A percentile compares a stretch with the other conserved stretches of the same genome.
These are phyloP conservation scores for Drosophila persimilis DNA, from an alignment of 1,140 invertebrate genomes.

Conservation along the genomic window DNA sequence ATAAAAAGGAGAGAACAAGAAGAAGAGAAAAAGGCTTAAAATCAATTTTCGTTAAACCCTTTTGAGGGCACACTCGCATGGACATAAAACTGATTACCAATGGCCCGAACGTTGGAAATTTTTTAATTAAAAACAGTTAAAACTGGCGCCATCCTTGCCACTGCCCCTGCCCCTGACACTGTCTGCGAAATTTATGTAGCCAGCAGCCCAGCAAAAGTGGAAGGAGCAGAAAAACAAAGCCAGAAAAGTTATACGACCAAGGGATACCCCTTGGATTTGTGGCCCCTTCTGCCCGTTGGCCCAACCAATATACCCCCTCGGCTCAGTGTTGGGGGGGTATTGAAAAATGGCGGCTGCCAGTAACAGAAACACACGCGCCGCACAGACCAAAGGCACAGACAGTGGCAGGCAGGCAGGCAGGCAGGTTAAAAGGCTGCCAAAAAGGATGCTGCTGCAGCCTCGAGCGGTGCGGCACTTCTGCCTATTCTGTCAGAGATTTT, in stretches of 20 bases:
- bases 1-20: constrained; percentile 15
- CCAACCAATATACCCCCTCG: constrained; percentile 5
- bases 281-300: too few relatives aligned
- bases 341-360: constrained; percentile 51
- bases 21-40: constrained; percentile 41
- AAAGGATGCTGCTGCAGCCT: constrained; percentile 16
- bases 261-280: too few relatives aligned
- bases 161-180: constrained; percentile 2
- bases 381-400: constrained; percentile 10
- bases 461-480: constrained; percentile 15
- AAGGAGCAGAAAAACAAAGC: not conserved
- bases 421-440: constrained; percentile 1
- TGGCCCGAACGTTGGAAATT: constrained; percentile 34
- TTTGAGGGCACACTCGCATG: constrained; percentile 16
- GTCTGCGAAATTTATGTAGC: constrained; percentile 64
- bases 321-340: not conserved
- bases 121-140: constrained; percentile 80
- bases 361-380: constrained; percentile 26
- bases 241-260: not conserved
- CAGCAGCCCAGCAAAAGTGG: constrained; percentile 30
- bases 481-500: constrained; percentile 40
- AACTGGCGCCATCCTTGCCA: constrained; percentile 46
- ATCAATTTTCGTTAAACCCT: constrained; percentile 62
- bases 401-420: not conserved
- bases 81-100: constrained; percentile 58